Percentiles rank a stretch among this genome's conserved stretches.
Evolutionary conservation across 2,888 invertebrate species (phyloP).

Genomic region (Microctonus brassicae): DNA sequence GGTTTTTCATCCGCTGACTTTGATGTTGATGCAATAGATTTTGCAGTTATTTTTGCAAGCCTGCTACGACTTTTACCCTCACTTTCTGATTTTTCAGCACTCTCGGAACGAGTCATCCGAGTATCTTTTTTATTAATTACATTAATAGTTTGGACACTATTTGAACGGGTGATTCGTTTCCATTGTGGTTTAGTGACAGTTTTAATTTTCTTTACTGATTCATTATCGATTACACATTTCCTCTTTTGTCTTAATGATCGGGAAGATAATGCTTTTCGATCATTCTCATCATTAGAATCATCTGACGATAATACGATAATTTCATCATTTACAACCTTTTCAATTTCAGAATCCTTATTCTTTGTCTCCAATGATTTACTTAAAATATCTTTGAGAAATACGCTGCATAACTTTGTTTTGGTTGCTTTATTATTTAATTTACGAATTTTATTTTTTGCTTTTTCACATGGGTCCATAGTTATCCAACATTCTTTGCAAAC

Average conservation of each 20-base stretch:
- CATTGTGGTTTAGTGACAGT: not conserved
- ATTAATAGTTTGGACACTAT: conserved; percentile 11
- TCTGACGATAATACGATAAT: conserved; percentile 47
- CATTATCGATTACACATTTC: conserved; percentile 32
- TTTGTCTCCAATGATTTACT: conserved; percentile 28
- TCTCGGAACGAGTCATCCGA: not conserved
- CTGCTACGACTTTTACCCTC: not conserved
- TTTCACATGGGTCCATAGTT: conserved; percentile 49
- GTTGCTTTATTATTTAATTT: not conserved
- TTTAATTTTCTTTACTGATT: conserved; percentile 25
- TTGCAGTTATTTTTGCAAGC: not conserved
- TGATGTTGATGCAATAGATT: not conserved
- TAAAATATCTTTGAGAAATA: conserved; percentile 61
- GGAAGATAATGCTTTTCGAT: not conserved
- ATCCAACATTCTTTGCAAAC: conserved; percentile 63
- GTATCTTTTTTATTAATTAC: not conserved
- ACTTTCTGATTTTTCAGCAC: conserved; percentile 5
- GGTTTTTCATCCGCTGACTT: not conserved
- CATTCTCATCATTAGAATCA: conserved; percentile 24
- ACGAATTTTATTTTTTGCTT: conserved; percentile 32
- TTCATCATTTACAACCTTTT: conserved; percentile 52
- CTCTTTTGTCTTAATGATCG: conserved; percentile 30
- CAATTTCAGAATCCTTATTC: conserved; percentile 45
- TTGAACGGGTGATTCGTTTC: not conserved
- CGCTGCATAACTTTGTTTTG: conserved; percentile 57